Conservation (phyloP, 2,113 vertebrate species). For the Fukomys damarensis region DNA sequence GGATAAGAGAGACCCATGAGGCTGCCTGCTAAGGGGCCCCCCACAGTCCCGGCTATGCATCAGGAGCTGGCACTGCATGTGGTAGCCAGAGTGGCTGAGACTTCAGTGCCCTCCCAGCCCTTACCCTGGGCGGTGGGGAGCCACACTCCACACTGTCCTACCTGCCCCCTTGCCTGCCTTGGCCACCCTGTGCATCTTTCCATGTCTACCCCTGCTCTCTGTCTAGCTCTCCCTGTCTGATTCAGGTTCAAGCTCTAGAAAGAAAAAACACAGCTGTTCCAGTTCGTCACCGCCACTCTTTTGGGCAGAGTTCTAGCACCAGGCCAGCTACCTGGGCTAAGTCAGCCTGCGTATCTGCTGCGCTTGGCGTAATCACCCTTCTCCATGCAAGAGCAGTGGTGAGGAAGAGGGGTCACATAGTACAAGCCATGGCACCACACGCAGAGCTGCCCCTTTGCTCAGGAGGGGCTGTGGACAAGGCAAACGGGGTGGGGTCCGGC, state of each 20-base stretch:
- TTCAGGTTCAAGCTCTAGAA: neutral
- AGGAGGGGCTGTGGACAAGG: neutral
- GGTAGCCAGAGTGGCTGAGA: neutral
- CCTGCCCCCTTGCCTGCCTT: neutral
- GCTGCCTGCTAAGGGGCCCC: neutral
- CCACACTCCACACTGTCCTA: fast-evolving
- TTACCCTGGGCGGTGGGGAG: neutral
- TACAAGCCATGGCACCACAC: neutral
- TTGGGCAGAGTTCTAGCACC: neutral
- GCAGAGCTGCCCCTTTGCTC: neutral
- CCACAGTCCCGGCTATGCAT: neutral
- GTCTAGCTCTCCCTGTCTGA: neutral
- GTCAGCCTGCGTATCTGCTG: neutral
- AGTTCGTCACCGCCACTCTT: neutral
- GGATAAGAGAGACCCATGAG: neutral
- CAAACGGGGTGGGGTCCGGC: too few relatives aligned
- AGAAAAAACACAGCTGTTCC: neutral
- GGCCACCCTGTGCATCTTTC: neutral
- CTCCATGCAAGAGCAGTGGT: neutral
- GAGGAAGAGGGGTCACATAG: neutral
- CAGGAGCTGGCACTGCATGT: neutral
- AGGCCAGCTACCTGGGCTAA: neutral
- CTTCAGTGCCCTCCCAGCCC: neutral
- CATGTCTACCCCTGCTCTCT: neutral
- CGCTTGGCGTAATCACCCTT: neutral